Base-by-base conservation (phyloP, 2,888 invertebrate species). In the Amphipyra berbera region DNA sequence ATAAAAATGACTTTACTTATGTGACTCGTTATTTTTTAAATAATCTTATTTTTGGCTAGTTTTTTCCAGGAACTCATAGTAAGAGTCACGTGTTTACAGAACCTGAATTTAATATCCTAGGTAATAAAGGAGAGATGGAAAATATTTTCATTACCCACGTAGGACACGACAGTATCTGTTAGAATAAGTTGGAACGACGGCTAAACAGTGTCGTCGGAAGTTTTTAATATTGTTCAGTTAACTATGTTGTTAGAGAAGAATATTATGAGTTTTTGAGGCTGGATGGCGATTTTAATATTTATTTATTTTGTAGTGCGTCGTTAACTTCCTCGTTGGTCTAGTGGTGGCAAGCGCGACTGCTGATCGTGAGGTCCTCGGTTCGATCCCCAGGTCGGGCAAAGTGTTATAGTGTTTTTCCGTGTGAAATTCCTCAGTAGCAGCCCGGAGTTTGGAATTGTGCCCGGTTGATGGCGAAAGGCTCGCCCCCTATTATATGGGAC, bases 41-140 rank as follows among this genome's bases (percentile, higher is more conserved):
- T 30, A 30, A 30, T 30, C 2, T 30, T 1, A 7, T 30, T 30
- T 30, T 30, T 30, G 27, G 7, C 1, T 7, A 30, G 30, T 30
- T 30, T 30, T 30, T 30, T 30, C 7, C 55, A 62, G 61, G 54
- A 76, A 73, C 52, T 45, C 9, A 8, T 75, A 75, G 84, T 86
- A 82, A 57, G 60, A 37, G 47, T 21, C 30, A 44, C 70, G 76
- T 87, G 84, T 89, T 90, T 88, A 85, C 84, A 78, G 82, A 85
- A 86, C 86, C 86, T 78, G 81, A 86, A 88, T 92, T 91, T 93
- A 92, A 93, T 93, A 92, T 89, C 86, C 77, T 47, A 68, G 76
- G 89, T 88, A 89, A 90, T 91, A 92, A 92, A 92, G 86, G 76
- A 83, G 86, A 87, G 88, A 89, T 89, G 88, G 88, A 90, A 91